These are phyloP conservation scores for Python bivittatus DNA, from an alignment of 2,113 vertebrate species.

Conservation along the genomic window DNA sequence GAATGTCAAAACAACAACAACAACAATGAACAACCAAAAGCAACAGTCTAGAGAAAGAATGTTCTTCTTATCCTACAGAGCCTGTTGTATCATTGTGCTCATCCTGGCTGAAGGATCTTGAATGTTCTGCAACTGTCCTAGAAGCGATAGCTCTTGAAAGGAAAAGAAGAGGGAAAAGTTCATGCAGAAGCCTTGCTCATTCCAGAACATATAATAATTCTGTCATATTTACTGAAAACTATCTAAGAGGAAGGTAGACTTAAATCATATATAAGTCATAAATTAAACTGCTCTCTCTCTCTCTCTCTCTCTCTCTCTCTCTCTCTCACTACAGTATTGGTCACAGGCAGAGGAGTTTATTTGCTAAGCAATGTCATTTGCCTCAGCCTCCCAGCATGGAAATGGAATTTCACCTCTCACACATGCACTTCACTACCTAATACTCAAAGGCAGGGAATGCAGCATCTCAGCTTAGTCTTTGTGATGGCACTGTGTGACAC, in stretches of 20 bases:
- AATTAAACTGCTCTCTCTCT: no score
- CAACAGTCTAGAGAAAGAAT: neutral
- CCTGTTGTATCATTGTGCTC: neutral
- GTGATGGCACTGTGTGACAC: neutral
- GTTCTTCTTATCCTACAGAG: neutral
- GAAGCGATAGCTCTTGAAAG: slow-evolving; percentile 22
- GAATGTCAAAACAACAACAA: neutral
- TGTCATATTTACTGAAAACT: slow-evolving; percentile 29
- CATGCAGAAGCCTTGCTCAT: slow-evolving; percentile 12
- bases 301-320: no score
- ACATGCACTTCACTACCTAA: neutral
- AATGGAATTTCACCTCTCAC: slow-evolving; percentile 1
- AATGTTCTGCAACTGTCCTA: neutral
- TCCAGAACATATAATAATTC: slow-evolving; percentile 18
- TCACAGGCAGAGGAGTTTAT: slow-evolving; percentile 4
- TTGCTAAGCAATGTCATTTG: neutral
- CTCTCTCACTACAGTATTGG: no score
- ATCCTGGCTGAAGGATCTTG: neutral
- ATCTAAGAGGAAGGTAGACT: slow-evolving; percentile 16
- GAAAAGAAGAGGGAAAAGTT: neutral
- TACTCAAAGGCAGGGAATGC: neutral
- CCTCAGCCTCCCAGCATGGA: neutral
- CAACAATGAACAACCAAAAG: neutral
- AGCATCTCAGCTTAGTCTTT: neutral
- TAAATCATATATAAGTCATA: slow-evolving; percentile 27